Evolutionary conservation across 2,797 vertebrate genomes (phyloP).

Genomic region (Coranthus polyacanthus): DNA sequence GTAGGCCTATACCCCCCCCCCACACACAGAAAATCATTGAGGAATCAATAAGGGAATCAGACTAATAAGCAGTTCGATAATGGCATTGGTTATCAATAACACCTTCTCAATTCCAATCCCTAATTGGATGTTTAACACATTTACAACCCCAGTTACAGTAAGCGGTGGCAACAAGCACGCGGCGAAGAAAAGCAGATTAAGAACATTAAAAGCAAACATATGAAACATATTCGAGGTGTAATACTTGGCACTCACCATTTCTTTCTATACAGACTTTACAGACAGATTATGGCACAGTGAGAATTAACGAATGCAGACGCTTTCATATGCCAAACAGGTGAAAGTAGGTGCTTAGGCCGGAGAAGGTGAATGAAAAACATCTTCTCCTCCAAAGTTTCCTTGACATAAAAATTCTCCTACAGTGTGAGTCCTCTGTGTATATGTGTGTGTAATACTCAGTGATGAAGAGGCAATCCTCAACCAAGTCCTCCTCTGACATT

Average conservation of each 20-base stretch:
- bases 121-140: neutral
- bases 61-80: too few species aligned
- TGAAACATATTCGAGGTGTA: neutral
- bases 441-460: conserved; percentile 28
- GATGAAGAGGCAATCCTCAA: conserved; percentile 72
- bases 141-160: neutral
- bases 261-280: neutral
- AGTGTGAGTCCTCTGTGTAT: conserved; percentile 7
- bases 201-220: neutral
- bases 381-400: conserved; percentile 26
- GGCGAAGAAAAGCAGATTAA: neutral
- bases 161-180: too few species aligned
- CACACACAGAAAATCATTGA: too few species aligned
- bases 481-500: conserved; percentile 68
- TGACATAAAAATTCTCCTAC: conserved; percentile 37
- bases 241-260: neutral
- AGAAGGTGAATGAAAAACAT: conserved; percentile 39
- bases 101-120: neutral
- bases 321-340: conserved; percentile 20
- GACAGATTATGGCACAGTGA: conserved; percentile 1
- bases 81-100: too few species aligned
- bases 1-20: too few species aligned
- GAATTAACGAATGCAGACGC: conserved; percentile 19
- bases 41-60: too few species aligned
- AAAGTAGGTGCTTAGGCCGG: conserved; percentile 15